Percentiles rank a stretch among this genome's conserved stretches.
phyloP scores from a whole-genome alignment of 2,888 invertebrate species.

The Nymphalis urticae region DNA sequence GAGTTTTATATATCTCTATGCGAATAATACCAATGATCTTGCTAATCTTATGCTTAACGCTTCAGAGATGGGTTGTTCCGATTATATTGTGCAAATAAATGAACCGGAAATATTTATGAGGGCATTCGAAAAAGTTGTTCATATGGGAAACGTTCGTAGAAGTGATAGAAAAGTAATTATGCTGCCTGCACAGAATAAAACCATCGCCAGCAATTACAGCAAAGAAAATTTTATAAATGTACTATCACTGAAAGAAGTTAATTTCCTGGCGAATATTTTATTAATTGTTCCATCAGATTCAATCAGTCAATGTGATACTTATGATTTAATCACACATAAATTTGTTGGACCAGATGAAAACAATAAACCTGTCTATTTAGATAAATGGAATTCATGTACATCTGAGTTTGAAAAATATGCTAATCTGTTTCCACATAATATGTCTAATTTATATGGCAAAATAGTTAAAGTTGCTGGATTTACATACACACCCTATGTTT shows the following conservation, averaged over 20 bases:
- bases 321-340: constrained; percentile 67
- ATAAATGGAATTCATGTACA: constrained; percentile 67
- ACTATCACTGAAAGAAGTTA: constrained; percentile 56
- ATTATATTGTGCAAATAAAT: constrained; percentile 64
- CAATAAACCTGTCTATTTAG: constrained; percentile 56
- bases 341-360: constrained; percentile 59
- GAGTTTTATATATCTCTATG: constrained; percentile 50
- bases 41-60: constrained; percentile 52
- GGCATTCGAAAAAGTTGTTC: constrained; percentile 64
- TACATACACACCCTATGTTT: constrained; percentile 82
- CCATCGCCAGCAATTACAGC: constrained; percentile 29
- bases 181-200: constrained; percentile 49
- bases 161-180: constrained; percentile 73
- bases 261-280: constrained; percentile 63
- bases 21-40: constrained; percentile 47
- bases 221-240: constrained; percentile 46
- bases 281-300: constrained; percentile 49
- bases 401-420: constrained; percentile 53
- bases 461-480: constrained; percentile 78
- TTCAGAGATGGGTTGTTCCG: constrained; percentile 75
- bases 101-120: constrained; percentile 63
- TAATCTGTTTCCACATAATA: constrained; percentile 75
- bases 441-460: constrained; percentile 71
- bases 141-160: constrained; percentile 62
- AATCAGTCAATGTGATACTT: constrained; percentile 47